A percentile compares a stretch with the other conserved stretches of the same genome.
These are phyloP conservation scores for Ceriagrion tenellum DNA, from an alignment of 2,888 invertebrate species.

Conservation along the genomic window DNA sequence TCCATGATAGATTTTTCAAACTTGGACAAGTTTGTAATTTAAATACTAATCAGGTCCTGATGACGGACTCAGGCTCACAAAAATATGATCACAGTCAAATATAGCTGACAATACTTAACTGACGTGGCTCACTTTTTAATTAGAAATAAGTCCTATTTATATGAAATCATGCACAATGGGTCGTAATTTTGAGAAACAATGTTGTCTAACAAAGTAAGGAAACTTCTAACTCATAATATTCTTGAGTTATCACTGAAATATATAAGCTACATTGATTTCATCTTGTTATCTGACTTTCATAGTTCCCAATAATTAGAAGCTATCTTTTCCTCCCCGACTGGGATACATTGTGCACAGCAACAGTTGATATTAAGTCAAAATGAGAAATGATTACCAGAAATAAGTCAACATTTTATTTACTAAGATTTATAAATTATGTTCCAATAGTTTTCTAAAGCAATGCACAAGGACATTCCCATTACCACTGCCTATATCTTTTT, in stretches of 20 bases:
- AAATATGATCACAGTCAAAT: slow-evolving; percentile 68
- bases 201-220: slow-evolving; percentile 45
- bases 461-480: slow-evolving; percentile 37
- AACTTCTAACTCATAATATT: slow-evolving; percentile 46
- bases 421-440: slow-evolving; percentile 41
- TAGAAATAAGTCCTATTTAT: slow-evolving; percentile 42
- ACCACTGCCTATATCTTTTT: slow-evolving; percentile 30
- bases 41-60: slow-evolving; percentile 60
- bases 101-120: slow-evolving; percentile 68
- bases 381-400: neutral
- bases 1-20: slow-evolving; percentile 54
- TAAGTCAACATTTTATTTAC: slow-evolving; percentile 33
- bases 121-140: slow-evolving; percentile 57
- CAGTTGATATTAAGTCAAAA: neutral
- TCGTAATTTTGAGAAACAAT: slow-evolving; percentile 32
- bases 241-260: slow-evolving; percentile 55
- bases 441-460: slow-evolving; percentile 54
- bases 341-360: slow-evolving; percentile 59
- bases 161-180: slow-evolving; percentile 41
- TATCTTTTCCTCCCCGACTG: slow-evolving; percentile 12
- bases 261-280: slow-evolving; percentile 60
- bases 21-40: slow-evolving; percentile 57
- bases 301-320: slow-evolving; percentile 47
- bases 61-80: slow-evolving; percentile 65
- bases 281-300: slow-evolving; percentile 51